phyloP scores from a whole-genome alignment of 1,140 invertebrate genomes.

The Belonocnema kinseyi region DNA sequence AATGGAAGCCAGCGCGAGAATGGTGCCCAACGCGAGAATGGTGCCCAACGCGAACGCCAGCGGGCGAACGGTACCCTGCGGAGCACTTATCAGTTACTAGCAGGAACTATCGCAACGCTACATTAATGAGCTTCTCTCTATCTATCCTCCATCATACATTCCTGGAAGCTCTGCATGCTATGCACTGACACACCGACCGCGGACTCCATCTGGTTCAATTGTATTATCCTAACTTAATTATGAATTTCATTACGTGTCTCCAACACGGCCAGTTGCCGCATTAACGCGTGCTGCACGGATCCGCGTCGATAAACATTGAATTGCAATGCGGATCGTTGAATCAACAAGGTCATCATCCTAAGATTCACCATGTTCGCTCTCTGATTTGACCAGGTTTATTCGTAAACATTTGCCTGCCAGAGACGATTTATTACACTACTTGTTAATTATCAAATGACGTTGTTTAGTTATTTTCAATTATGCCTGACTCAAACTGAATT shows the following conservation, averaged over 20 bases:
- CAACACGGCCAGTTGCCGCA: constrained; percentile 51
- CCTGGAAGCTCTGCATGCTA: constrained; percentile 34
- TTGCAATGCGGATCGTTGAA: constrained; percentile 47
- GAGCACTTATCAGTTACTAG: constrained; percentile 34
- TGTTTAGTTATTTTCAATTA: no score
- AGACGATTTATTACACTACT: no score
- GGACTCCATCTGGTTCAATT: constrained; percentile 56
- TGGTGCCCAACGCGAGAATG: not conserved
- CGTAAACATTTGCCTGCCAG: no score
- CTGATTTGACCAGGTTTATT: no score
- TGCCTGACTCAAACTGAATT: no score
- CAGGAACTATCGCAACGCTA: constrained; percentile 36
- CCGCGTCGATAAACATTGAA: constrained; percentile 55
- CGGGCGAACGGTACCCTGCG: constrained; percentile 23
- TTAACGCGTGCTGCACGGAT: constrained; percentile 51
- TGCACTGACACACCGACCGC: constrained; percentile 40
- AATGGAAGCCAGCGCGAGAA: not conserved
- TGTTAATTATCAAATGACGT: no score
- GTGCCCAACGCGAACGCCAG: not conserved
- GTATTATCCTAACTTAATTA: constrained; percentile 58
- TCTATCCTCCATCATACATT: constrained; percentile 48
- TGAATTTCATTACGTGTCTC: constrained; percentile 56
- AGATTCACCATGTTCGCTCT: not conserved
- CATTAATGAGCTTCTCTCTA: constrained; percentile 51
- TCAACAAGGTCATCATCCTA: not conserved